Conservation (phyloP, 1,140 invertebrate species). For the Phymorhynchus buccinoides region DNA sequence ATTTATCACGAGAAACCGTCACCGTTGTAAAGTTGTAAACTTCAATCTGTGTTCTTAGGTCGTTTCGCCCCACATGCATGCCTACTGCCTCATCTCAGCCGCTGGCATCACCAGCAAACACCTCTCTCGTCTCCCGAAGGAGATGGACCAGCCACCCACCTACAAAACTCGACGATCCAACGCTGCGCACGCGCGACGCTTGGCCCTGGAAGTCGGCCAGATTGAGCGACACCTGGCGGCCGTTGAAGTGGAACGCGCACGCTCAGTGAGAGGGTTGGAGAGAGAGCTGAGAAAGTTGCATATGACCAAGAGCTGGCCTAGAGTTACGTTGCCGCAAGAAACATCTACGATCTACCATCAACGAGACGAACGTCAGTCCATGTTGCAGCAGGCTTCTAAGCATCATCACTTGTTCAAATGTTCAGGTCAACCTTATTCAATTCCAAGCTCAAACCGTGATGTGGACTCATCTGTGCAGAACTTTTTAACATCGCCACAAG, state of each 20-base stretch:
- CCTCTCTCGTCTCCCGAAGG: background rate
- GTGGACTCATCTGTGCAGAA: no score
- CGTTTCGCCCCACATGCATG: constrained; percentile 21
- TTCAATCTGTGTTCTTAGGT: no score
- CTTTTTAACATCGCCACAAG: no score
- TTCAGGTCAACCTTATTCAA: no score
- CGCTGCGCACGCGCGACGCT: constrained; percentile 2
- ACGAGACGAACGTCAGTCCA: background rate
- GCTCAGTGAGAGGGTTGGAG: background rate
- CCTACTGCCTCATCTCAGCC: constrained; percentile 18
- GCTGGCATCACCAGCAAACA: background rate
- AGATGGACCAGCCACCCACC: constrained; percentile 10
- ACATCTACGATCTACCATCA: background rate
- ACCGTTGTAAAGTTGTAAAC: no score
- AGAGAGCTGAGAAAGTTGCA: background rate
- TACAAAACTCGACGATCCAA: constrained; percentile 1
- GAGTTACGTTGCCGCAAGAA: background rate
- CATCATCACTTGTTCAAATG: no score
- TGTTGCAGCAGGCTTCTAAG: no score
- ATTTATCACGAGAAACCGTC: no score
- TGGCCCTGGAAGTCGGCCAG: constrained; percentile 13
- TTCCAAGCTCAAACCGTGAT: no score
- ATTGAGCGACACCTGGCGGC: constrained; percentile 21
- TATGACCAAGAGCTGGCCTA: background rate
- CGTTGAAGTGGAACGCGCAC: constrained; percentile 1